Percentiles rank a stretch among this genome's conserved stretches.
These are phyloP conservation scores for Morone chrysops DNA, from an alignment of 2,113 vertebrate species.

Conservation along the genomic window DNA sequence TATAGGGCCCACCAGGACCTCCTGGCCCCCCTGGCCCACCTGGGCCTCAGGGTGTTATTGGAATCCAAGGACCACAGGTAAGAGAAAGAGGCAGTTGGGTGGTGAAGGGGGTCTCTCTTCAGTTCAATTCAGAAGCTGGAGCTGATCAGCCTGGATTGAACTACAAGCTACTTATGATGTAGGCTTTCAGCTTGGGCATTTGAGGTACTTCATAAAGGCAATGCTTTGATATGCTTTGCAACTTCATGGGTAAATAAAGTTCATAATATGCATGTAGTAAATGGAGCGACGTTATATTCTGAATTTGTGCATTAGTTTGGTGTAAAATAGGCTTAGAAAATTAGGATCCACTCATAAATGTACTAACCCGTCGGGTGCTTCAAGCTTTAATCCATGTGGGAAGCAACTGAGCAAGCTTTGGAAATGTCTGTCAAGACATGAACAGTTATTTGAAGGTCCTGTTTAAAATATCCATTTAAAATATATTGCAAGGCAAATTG, in stretches of 20 bases:
- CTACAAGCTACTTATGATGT: slow-evolving; percentile 29
- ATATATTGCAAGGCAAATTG: neutral
- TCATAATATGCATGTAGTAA: slow-evolving; percentile 67
- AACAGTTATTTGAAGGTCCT: slow-evolving; percentile 80
- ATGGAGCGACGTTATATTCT: slow-evolving; percentile 28
- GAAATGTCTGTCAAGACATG: slow-evolving; percentile 71
- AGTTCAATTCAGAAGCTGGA: slow-evolving; percentile 57
- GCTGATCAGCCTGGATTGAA: slow-evolving; percentile 61
- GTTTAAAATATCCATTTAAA: slow-evolving; percentile 20
- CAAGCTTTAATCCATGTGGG: slow-evolving; percentile 59
- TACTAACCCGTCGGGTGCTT: slow-evolving; percentile 68
- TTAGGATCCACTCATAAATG: slow-evolving; percentile 17
- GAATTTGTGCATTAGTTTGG: slow-evolving; percentile 34
- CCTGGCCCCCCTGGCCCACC: slow-evolving; percentile 90
- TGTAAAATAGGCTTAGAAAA: slow-evolving; percentile 34
- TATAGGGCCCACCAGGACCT: slow-evolving; percentile 90
- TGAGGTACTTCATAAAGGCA: slow-evolving; percentile 45
- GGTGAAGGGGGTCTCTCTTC: slow-evolving; percentile 9
- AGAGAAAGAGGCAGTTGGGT: slow-evolving; percentile 39
- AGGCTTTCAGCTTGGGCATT: slow-evolving; percentile 70
- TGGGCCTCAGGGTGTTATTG: slow-evolving; percentile 87
- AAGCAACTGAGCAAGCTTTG: slow-evolving; percentile 64
- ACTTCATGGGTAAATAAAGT: slow-evolving; percentile 37
- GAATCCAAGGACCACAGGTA: slow-evolving; percentile 91
- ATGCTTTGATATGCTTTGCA: slow-evolving; percentile 68